Percentiles rank a stretch among this genome's conserved stretches.
phyloP scores from a whole-genome alignment of 2,113 vertebrate genomes.

The Gadus chalcogrammus region DNA sequence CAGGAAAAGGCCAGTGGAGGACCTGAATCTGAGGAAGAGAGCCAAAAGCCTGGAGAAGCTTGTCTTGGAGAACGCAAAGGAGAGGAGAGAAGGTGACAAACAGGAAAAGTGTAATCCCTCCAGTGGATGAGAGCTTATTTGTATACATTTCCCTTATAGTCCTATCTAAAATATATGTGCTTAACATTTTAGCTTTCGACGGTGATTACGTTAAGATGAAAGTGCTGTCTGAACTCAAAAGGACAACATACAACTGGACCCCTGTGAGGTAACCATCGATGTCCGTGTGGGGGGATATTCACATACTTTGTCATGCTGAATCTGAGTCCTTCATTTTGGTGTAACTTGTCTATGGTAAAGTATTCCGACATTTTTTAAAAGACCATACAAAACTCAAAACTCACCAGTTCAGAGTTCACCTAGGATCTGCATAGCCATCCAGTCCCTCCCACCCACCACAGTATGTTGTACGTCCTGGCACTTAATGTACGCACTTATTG shows the following conservation, averaged over 20 bases:
- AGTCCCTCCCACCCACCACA: no score
- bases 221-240: constrained; percentile 75
- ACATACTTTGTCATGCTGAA: no score
- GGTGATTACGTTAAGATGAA: constrained; percentile 64
- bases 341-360: no score
- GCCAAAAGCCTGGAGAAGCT: constrained; percentile 71
- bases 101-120: background rate
- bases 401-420: no score
- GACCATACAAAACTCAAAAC: no score
- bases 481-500: no score
- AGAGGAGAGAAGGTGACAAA: constrained; percentile 30
- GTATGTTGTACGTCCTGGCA: no score
- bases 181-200: constrained; percentile 50
- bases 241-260: constrained; percentile 80
- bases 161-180: background rate
- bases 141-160: background rate
- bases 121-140: no score
- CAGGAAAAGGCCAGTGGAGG: constrained; percentile 74
- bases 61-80: constrained; percentile 49
- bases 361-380: no score
- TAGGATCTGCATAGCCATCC: no score
- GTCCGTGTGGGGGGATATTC: background rate
- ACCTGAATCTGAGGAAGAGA: constrained; percentile 62
- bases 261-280: constrained; percentile 70
- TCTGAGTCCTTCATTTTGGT: no score